Evolutionary conservation across 2,113 vertebrate species (phyloP).

Genomic region (Jacana jacana): DNA sequence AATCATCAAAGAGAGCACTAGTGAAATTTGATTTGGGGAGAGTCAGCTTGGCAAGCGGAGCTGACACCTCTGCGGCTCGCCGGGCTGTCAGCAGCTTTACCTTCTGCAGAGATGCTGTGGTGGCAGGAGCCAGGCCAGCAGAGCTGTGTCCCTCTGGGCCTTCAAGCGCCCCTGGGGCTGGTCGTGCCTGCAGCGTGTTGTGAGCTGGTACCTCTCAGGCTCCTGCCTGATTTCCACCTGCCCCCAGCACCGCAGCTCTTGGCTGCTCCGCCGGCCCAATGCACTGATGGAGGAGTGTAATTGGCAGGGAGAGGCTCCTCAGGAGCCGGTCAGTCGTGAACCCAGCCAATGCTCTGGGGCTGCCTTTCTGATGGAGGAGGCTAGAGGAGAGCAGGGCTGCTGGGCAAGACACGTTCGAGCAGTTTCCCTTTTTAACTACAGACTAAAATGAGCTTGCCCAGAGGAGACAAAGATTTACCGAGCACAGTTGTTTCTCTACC

Average conservation of each 20-base stretch:
- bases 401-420: not conserved
- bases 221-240: not conserved
- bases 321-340: accelerated
- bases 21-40: slow-evolving; percentile 25
- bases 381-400: not conserved
- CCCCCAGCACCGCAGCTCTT: accelerated
- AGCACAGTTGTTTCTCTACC: slow-evolving; percentile 47
- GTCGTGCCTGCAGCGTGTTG: accelerated
- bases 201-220: not conserved
- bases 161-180: accelerated
- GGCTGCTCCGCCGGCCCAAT: not conserved
- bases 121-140: not conserved
- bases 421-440: slow-evolving; percentile 56
- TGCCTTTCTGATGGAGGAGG: not conserved
- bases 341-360: accelerated
- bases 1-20: slow-evolving; percentile 54
- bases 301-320: not conserved
- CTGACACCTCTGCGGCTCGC: not conserved
- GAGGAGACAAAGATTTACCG: slow-evolving; percentile 54
- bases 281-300: not conserved
- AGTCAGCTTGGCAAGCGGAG: not conserved
- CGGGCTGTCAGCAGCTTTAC: not conserved
- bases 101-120: accelerated
- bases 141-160: not conserved
- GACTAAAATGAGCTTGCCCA: slow-evolving; percentile 46